Conservation (phyloP, 2,888 invertebrate species). For the Danaus chrysippus region DNA sequence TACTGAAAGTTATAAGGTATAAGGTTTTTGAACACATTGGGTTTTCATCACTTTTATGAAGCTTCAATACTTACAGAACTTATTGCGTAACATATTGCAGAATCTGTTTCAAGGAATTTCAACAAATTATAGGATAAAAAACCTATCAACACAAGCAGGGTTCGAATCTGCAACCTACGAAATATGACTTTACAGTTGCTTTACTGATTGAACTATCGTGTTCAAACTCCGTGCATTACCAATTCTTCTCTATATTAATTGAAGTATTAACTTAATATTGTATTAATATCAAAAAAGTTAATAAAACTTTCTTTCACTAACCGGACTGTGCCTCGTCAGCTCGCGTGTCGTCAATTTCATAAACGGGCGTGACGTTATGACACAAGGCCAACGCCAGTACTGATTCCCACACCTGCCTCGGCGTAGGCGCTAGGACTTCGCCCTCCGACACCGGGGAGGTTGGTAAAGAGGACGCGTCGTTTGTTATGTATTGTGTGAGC, state of each 20-base stretch:
- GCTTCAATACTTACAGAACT: too few relatives aligned
- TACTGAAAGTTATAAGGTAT: too few relatives aligned
- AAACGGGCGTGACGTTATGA: conserved; percentile 99
- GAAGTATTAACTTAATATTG: too few relatives aligned
- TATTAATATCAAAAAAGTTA: too few relatives aligned
- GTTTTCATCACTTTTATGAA: too few relatives aligned
- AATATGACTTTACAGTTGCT: too few relatives aligned
- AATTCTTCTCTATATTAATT: too few relatives aligned
- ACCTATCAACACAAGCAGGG: conserved; percentile 8
- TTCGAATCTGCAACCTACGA: neutral
- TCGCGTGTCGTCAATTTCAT: conserved; percentile 76
- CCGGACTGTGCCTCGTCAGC: conserved; percentile 62
- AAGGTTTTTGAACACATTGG: too few relatives aligned
- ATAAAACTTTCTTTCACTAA: conserved; percentile 27
- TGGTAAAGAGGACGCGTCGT: conserved; percentile 55
- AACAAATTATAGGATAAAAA: neutral
- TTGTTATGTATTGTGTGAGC: conserved; percentile 68
- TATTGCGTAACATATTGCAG: too few relatives aligned
- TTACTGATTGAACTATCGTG: too few relatives aligned
- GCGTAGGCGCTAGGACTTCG: conserved; percentile 41
- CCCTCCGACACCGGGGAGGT: conserved; percentile 62
- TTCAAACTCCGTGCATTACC: too few relatives aligned
- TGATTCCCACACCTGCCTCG: conserved; percentile 89
- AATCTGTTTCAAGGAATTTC: too few relatives aligned
- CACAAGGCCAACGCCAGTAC: conserved; percentile 97